These are phyloP conservation scores for Coranthus polyacanthus DNA, from an alignment of 2,797 vertebrate species.

Conservation along the genomic window DNA sequence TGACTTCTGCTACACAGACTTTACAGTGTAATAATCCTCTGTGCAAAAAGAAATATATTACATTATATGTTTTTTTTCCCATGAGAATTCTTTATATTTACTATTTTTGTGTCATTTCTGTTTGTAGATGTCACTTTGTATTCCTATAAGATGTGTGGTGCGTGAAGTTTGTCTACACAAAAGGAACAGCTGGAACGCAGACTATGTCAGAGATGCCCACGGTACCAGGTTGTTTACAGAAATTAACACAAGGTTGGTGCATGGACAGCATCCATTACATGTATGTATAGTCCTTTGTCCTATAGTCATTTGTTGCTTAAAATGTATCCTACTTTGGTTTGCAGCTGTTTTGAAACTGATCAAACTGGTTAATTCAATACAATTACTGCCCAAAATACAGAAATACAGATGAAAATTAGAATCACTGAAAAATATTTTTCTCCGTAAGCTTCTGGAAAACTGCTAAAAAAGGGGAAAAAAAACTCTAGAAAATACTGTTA, in stretches of 20 bases:
- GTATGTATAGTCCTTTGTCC: constrained; percentile 3
- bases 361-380: too few species aligned
- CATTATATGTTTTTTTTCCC: background rate
- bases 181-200: constrained; percentile 19
- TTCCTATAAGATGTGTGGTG: constrained; percentile 9
- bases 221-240: constrained; percentile 19
- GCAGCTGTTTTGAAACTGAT: too few species aligned
- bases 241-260: background rate
- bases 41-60: background rate
- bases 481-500: too few species aligned
- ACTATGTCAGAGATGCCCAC: constrained; percentile 37
- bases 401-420: too few species aligned
- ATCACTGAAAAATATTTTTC: too few species aligned
- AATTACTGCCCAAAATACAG: too few species aligned
- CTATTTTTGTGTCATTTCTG: background rate
- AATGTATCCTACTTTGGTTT: too few species aligned
- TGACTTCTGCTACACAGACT: constrained; percentile 1
- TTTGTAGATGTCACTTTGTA: background rate
- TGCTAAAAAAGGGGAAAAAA: too few species aligned
- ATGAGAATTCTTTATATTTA: background rate
- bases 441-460: too few species aligned
- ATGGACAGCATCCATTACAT: background rate
- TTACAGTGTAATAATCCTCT: background rate
- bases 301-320: too few species aligned
- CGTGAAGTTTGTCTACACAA: too few species aligned